Conservation (phyloP, 2,113 vertebrate genomes). For the Chaenogobius annularis region DNA sequence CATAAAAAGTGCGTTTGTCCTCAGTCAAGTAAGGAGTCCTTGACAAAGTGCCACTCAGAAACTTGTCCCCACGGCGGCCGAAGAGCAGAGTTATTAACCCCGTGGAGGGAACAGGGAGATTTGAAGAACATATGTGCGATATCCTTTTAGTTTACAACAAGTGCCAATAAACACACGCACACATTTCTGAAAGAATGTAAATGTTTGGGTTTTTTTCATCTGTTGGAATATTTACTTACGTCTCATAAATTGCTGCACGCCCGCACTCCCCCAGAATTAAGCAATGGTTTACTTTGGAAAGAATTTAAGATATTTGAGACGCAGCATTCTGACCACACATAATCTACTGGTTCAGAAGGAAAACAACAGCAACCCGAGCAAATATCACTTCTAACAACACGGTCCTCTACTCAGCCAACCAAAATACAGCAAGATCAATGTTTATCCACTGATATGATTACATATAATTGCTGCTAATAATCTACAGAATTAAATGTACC, state of each 20-base stretch:
- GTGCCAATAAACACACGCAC: too few species aligned
- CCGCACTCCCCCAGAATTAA: slow-evolving; percentile 27
- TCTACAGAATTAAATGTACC: too few species aligned
- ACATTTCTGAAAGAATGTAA: neutral
- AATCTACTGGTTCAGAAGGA: slow-evolving; percentile 55
- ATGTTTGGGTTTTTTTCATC: neutral
- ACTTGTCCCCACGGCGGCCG: slow-evolving; percentile 13
- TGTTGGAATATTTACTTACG: too few species aligned
- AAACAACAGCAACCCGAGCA: slow-evolving; percentile 54
- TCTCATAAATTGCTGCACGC: slow-evolving; percentile 33
- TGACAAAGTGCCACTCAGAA: slow-evolving; percentile 47
- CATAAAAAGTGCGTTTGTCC: slow-evolving; percentile 30
- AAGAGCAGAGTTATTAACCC: slow-evolving; percentile 35
- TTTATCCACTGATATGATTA: too few species aligned
- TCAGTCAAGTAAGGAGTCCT: slow-evolving; percentile 50
- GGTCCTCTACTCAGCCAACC: slow-evolving; percentile 22
- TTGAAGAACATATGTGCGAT: too few species aligned
- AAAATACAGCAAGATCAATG: slow-evolving; percentile 23
- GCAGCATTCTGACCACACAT: slow-evolving; percentile 57
- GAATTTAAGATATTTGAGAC: slow-evolving; percentile 47
- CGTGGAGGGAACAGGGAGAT: slow-evolving; percentile 19
- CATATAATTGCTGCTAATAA: too few species aligned
- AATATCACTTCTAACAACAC: slow-evolving; percentile 44
- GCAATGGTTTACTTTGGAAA: slow-evolving; percentile 58
- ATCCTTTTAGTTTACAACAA: too few species aligned